Conservation (phyloP, 2,797 vertebrate genomes). For the Leptodactylus fallax region DNA sequence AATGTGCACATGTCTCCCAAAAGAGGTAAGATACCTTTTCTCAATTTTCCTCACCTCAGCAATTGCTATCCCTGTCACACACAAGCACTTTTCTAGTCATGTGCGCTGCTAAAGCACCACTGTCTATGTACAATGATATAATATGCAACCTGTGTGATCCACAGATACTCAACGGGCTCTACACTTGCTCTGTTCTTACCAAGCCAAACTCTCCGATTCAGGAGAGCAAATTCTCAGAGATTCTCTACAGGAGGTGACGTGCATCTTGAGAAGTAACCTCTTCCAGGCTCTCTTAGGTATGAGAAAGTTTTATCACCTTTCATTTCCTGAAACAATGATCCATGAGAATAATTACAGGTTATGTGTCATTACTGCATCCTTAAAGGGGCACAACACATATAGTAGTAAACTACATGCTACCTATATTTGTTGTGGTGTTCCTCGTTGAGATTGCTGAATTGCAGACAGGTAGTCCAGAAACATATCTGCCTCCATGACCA, state of each 20-base stretch:
- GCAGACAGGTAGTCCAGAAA: background rate
- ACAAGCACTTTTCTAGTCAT: background rate
- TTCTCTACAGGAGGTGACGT: constrained; percentile 83
- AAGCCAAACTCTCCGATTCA: constrained; percentile 82
- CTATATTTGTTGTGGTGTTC: too few species aligned
- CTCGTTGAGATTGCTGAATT: background rate
- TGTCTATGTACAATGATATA: background rate
- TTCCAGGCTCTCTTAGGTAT: constrained; percentile 85
- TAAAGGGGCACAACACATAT: background rate
- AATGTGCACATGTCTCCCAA: constrained; percentile 32
- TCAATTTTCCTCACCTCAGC: background rate
- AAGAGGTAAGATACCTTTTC: constrained; percentile 29
- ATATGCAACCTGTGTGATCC: constrained; percentile 60
- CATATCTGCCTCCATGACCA: background rate
- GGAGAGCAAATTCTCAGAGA: constrained; percentile 85
- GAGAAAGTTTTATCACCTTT: background rate
- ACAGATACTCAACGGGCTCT: constrained; percentile 87
- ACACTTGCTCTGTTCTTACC: constrained; percentile 85
- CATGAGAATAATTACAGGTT: background rate
- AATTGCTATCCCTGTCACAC: too few species aligned
- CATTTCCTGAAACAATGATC: background rate
- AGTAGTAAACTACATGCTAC: too few species aligned
- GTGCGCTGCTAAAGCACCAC: background rate
- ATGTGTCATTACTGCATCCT: background rate
- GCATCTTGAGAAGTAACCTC: constrained; percentile 74